Conservation (phyloP, 2,888 invertebrate species). For the Caenorhabditis japonica region DNA sequence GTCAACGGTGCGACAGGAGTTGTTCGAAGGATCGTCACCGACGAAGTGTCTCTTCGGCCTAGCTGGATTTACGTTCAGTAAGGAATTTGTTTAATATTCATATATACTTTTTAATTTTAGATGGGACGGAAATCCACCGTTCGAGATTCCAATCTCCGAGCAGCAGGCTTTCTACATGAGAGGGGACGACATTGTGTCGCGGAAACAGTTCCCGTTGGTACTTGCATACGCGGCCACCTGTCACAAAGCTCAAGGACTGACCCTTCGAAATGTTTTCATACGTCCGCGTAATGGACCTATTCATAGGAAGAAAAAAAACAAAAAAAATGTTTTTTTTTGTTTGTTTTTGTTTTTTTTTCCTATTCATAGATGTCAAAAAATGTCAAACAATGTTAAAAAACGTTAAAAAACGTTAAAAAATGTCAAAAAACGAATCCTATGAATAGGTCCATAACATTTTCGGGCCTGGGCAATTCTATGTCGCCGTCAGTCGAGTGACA, state of each 20-base stretch:
- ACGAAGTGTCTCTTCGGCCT: not conserved
- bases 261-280: slow-evolving; percentile 22
- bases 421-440: too few relatives aligned
- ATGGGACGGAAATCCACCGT: not conserved
- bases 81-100: not conserved
- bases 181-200: slow-evolving; percentile 4
- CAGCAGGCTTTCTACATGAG: not conserved
- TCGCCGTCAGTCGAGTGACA: slow-evolving; percentile 30
- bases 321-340: too few relatives aligned
- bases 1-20: slow-evolving; percentile 45
- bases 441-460: too few relatives aligned
- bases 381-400: too few relatives aligned
- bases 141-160: not conserved
- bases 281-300: not conserved
- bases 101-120: not conserved
- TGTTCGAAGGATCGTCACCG: not conserved
- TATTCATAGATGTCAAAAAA: too few relatives aligned
- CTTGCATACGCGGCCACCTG: slow-evolving; percentile 39
- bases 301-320: not conserved
- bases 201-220: slow-evolving; percentile 36
- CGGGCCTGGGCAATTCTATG: slow-evolving; percentile 9
- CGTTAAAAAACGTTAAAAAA: too few relatives aligned
- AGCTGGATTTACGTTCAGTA: not conserved
- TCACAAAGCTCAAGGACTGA: slow-evolving; percentile 49
- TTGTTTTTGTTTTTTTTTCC: too few relatives aligned